Base-by-base conservation (phyloP, 1,140 invertebrate species). In the Lamellibrachia luymesi region DNA sequence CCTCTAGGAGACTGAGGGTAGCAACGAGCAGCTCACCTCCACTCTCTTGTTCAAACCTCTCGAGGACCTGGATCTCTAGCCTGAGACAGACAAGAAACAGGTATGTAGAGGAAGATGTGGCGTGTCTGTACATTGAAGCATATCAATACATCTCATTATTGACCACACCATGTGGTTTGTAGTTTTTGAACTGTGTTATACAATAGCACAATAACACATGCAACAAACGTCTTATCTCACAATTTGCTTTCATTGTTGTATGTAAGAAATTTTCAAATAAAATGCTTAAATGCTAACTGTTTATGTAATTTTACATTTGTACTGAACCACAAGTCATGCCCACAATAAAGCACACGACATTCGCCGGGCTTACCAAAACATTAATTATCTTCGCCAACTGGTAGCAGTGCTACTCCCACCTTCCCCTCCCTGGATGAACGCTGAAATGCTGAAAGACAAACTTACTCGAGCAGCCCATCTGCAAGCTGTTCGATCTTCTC, bases 1-100 rank as follows among this genome's bases (percentile, higher is more conserved):
- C 95, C 91, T 96, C 96, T 51, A 96, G 92, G 80, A 96, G 93
- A 94, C 95, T 96, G 7, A 96, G 92, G 0, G 95, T 96, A 25
- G 95, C 95, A 25, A 95, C 94, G 7, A 96, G 93, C 38, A 96
- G 94, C 27, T 95, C 94, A 2, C 95, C 95, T n/a, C 95, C 95
- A 25, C 92, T 91, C 50, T 95, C 95, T 50, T 93, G 92, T 93
- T 96, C 96, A 92, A 96, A 94, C 89, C 95, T 94, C 51, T 94
- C 94, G 49, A 96, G 93, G 91, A 96, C 91, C 52, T 95, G 93
- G 38, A 95, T 94, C 93, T 96, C 94, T 51, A 96, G 94, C 92
- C 96, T 96, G 93, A 89, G 80, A 93, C 50, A 95, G 94, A 91
- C 92, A 92, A 2, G 38, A 50, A 94, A 13, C 7, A 8, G 7